Evolutionary conservation across 2,797 vertebrate genomes (phyloP).

Genomic region (Dendrocincla fuliginosa): DNA sequence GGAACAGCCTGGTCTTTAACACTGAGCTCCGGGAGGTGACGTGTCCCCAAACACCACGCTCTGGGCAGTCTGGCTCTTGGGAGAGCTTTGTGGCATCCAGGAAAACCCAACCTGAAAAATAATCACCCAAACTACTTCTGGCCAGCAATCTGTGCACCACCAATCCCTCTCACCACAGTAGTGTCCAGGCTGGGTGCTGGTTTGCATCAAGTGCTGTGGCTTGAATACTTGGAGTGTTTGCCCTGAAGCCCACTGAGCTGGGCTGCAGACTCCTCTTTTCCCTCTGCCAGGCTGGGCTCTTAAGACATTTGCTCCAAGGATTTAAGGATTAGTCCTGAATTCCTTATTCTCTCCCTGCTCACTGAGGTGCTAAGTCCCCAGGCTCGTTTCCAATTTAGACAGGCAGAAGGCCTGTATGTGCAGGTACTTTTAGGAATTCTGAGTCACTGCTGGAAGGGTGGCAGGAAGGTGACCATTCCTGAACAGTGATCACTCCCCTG

Average conservation of each 20-base stretch:
- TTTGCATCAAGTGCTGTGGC: neutral
- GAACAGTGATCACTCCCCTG: neutral
- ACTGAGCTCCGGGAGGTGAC: neutral
- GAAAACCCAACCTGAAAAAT: neutral
- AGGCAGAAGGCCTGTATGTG: neutral
- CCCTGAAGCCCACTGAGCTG: neutral
- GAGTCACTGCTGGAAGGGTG: neutral
- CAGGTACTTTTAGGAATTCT: neutral
- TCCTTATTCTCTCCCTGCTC: neutral
- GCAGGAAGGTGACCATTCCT: neutral
- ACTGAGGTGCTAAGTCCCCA: neutral
- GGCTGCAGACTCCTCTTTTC: neutral
- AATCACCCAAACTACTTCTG: neutral
- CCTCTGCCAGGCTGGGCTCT: neutral
- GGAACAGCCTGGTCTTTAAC: neutral
- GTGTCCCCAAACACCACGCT: accelerated
- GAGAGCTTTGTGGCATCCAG: neutral
- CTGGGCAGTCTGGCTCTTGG: neutral
- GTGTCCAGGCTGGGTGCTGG: neutral
- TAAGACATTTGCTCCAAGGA: neutral
- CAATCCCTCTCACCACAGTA: neutral
- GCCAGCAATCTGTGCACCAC: neutral
- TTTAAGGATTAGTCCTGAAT: neutral
- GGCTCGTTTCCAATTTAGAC: neutral
- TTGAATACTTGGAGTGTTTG: neutral